phyloP scores from a whole-genome alignment of 2,888 invertebrate species.

The Julus scanicus region DNA sequence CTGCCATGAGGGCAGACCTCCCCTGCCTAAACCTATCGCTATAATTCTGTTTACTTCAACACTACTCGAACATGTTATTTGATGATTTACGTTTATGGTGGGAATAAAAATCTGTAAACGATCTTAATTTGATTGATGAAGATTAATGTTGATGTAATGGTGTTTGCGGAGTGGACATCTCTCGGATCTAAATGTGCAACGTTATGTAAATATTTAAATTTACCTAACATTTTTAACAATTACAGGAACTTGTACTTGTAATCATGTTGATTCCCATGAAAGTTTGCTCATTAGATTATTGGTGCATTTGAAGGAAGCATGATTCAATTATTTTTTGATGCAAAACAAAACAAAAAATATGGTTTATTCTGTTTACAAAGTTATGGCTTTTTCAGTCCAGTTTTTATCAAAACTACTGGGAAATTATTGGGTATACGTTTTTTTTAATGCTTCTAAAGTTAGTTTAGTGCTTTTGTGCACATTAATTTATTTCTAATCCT shows the following conservation, averaged over 20 bases:
- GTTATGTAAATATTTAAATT: background rate
- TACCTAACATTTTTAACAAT: conserved; percentile 2
- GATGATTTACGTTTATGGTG: background rate
- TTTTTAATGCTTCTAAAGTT: background rate
- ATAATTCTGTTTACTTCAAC: background rate
- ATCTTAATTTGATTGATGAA: conserved; percentile 34
- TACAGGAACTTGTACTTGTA: background rate
- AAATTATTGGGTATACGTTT: background rate
- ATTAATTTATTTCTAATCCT: background rate
- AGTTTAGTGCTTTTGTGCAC: background rate
- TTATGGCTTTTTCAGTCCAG: background rate
- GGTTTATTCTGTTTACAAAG: background rate
- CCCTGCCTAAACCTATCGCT: background rate
- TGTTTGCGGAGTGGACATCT: background rate
- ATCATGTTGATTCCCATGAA: conserved; percentile 21
- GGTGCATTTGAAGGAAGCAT: background rate
- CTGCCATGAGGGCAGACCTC: background rate
- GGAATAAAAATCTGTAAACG: conserved; percentile 37
- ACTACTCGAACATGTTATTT: background rate
- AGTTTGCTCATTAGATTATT: background rate
- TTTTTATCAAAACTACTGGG: background rate
- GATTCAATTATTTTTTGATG: background rate
- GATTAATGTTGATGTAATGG: background rate
- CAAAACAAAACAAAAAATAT: background rate
- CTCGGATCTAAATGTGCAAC: background rate